These are phyloP conservation scores for Leucania comma DNA, from an alignment of 2,888 invertebrate species.

Conservation along the genomic window DNA sequence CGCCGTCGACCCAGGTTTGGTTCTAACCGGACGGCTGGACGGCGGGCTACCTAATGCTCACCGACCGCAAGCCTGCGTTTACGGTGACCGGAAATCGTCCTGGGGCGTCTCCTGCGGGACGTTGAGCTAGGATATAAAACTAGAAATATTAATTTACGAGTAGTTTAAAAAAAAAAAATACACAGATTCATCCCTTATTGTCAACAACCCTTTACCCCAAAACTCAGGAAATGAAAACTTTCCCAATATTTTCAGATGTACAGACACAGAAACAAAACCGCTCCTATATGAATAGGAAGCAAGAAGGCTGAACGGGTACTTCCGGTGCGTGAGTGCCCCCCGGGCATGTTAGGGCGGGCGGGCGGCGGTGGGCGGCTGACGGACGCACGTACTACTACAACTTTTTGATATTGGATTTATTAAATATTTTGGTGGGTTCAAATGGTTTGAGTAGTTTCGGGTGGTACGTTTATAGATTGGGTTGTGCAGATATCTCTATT, in stretches of 20 bases:
- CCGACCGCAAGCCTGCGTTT: too few species aligned
- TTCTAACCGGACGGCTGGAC: too few species aligned
- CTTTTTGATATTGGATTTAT: constrained; percentile 68
- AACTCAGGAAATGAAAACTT: constrained; percentile 51
- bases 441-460: constrained; percentile 49
- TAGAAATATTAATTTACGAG: neutral
- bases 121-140: neutral
- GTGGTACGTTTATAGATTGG: constrained; percentile 12
- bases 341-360: constrained; percentile 69
- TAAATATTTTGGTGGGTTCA: constrained; percentile 61
- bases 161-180: neutral
- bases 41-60: too few species aligned
- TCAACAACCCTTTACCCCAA: constrained; percentile 11
- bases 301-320: constrained; percentile 75
- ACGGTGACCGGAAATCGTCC: too few species aligned
- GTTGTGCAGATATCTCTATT: constrained; percentile 21
- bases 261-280: constrained; percentile 62
- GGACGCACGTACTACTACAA: constrained; percentile 71
- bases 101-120: too few species aligned
- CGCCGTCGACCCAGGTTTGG: too few species aligned
- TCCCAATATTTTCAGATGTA: constrained; percentile 50
- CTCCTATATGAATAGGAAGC: constrained; percentile 66
- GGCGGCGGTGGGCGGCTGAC: constrained; percentile 61
- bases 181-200: neutral
- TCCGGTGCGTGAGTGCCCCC: constrained; percentile 78